phyloP scores from a whole-genome alignment of 1,140 invertebrate species.

The Hycleus phaleratus region DNA sequence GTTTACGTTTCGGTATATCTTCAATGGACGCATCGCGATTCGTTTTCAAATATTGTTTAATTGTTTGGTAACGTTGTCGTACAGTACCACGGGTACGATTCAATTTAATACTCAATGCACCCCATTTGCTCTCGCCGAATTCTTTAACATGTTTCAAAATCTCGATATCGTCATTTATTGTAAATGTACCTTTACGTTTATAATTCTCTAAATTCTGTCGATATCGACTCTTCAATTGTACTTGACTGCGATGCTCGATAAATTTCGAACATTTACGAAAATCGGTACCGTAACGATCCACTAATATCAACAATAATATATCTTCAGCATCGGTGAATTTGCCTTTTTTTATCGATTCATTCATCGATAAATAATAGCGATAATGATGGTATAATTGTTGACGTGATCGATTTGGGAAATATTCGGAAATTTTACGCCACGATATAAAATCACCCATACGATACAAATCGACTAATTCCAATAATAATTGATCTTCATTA shows the following conservation, averaged over 20 bases:
- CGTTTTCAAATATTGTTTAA: constrained; percentile 34
- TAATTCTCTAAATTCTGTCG: constrained; percentile 38
- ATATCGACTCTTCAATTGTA: constrained; percentile 49
- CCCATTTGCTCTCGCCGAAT: constrained; percentile 34
- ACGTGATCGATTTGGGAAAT: constrained; percentile 52
- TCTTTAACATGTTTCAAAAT: constrained; percentile 41
- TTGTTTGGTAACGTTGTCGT: constrained; percentile 37
- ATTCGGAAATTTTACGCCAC: constrained; percentile 53
- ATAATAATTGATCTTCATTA: constrained; percentile 52
- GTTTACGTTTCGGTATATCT: constrained; percentile 34
- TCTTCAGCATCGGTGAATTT: constrained; percentile 56
- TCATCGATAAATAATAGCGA: constrained; percentile 23
- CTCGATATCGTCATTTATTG: constrained; percentile 39
- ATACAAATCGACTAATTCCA: constrained; percentile 46
- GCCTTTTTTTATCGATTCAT: constrained; percentile 44
- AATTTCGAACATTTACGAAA: constrained; percentile 46
- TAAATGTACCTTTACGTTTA: constrained; percentile 40
- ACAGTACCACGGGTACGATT: constrained; percentile 28
- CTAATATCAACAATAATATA: constrained; percentile 48
- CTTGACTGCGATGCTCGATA: constrained; percentile 46
- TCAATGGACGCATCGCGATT: constrained; percentile 34
- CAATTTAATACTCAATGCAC: constrained; percentile 21
- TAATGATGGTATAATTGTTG: constrained; percentile 56
- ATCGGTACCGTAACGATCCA: constrained; percentile 52
- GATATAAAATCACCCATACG: constrained; percentile 54